Evolutionary conservation across 2,797 vertebrate genomes (phyloP).

Genomic region (Thaleichthys pacificus): DNA sequence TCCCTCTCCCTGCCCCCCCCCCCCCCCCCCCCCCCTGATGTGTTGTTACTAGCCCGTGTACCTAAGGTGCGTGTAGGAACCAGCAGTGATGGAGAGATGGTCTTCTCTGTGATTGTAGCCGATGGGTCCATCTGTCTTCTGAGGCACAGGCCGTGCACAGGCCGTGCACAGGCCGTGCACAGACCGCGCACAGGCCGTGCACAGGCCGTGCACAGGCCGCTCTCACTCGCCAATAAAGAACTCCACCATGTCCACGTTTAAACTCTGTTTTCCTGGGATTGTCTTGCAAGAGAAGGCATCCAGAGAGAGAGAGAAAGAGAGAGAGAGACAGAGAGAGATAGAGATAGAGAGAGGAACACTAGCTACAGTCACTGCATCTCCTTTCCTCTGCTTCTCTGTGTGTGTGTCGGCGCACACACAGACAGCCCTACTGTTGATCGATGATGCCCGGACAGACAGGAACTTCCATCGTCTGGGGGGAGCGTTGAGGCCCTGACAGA

Average conservation of each 20-base stretch:
- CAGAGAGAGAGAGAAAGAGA: background rate
- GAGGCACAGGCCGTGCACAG: constrained; percentile 9
- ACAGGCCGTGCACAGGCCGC: no score
- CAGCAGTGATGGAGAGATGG: constrained; percentile 31
- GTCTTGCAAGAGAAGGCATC: no score
- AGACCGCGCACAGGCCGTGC: no score
- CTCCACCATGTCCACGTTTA: background rate
- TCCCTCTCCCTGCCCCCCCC: no score
- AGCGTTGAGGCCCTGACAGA: constrained; percentile 11
- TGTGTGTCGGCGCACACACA: constrained; percentile 16
- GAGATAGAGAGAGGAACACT: background rate
- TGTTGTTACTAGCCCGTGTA: constrained; percentile 13
- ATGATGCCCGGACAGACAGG: constrained; percentile 40
- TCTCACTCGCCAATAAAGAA: constrained; percentile 4
- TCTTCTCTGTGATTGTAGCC: constrained; percentile 24
- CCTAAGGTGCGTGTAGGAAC: constrained; percentile 23
- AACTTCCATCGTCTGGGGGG: constrained; percentile 28
- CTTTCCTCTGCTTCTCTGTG: background rate
- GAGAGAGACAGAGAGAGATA: background rate
- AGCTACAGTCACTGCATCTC: constrained; percentile 26
- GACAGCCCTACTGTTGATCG: constrained; percentile 32
- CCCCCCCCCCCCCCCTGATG: constrained; percentile 1
- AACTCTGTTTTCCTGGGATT: background rate
- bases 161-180: no score
- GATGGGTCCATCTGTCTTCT: constrained; percentile 41